Base-by-base conservation (phyloP, 92 coral and sea anemone species). In the Nematostella vectensis region DNA sequence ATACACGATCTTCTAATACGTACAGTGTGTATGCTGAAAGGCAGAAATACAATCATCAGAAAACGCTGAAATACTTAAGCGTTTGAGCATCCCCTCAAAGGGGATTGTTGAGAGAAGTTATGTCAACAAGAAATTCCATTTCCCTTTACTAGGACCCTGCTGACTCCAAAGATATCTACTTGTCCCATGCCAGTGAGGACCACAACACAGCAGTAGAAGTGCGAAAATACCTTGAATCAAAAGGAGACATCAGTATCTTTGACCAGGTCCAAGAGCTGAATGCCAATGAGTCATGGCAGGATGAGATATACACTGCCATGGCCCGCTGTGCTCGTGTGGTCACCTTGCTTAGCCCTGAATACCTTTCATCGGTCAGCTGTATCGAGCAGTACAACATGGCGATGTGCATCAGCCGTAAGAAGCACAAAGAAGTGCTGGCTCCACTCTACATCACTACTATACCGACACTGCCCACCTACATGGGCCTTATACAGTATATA, bases 361-460 rank as follows among this genome's bases (percentile, higher is more conserved):
- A 79, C 58, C 40, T 88, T 58, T 70, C 76, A 26, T 67, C 79
- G 25, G 87, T 71, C 10, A 79, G 71, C 56, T 88, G 96, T 50
- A 83, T 81, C 23, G 96, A 88, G 33, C 96, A 88, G 62, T 88
- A 79, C 64, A 88, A 88, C 74, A 88, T 88, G 58, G 96, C 96
- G 6, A 13, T 88, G 54, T 88, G 96, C 54, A 77, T 79, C 25
- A 77, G 83, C 57, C 79, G 96, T 16, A 69, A 72, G 26, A 72
- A 70, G 0, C 84, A 72, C 36, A 83, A 75, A 33, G 78, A 78
- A 38, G 73, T 88, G 3, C 70, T 88, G 43, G 88, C 93, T 17
- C 96, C 96, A n/a, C 84, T 88, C 43, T 84, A 76, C 54, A 63
- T 88, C 28, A 66, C 68, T 2, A 40, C 80, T 37, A 78, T 84